These are phyloP conservation scores for Lethrus apterus DNA, from an alignment of 1,140 invertebrate species.

Conservation along the genomic window DNA sequence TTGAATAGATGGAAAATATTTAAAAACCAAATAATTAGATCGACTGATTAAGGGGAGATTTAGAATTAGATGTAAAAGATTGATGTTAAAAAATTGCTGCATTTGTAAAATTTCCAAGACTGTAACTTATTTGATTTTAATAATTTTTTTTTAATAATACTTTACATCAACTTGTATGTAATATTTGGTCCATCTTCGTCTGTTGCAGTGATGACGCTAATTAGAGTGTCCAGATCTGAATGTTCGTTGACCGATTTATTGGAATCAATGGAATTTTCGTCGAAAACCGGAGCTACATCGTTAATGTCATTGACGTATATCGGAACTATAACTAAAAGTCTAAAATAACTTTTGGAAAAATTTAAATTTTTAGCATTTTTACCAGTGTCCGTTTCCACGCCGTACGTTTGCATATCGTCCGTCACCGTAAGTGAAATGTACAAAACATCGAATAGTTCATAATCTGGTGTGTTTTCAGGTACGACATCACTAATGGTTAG, in stretches of 20 bases:
- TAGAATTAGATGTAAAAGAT: too few relatives aligned
- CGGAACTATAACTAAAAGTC: constrained; percentile 44
- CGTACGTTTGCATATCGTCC: constrained; percentile 35
- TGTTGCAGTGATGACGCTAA: constrained; percentile 44
- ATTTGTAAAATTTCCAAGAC: too few relatives aligned
- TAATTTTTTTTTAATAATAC: too few relatives aligned
- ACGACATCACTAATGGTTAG: neutral
- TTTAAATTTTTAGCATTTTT: neutral
- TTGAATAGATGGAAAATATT: too few relatives aligned
- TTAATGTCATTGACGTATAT: constrained; percentile 46
- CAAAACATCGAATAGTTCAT: constrained; percentile 48
- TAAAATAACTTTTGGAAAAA: constrained; percentile 17
- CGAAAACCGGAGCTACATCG: constrained; percentile 47
- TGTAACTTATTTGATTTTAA: too few relatives aligned
- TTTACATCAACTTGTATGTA: too few relatives aligned
- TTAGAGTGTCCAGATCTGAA: constrained; percentile 35
- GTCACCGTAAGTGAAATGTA: constrained; percentile 43
- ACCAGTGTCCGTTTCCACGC: neutral
- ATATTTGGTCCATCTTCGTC: constrained; percentile 54
- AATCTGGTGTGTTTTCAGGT: constrained; percentile 36
- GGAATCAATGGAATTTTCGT: constrained; percentile 33
- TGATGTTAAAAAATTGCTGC: too few relatives aligned
- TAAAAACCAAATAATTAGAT: too few relatives aligned
- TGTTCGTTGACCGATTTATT: constrained; percentile 36
- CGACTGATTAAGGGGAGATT: too few relatives aligned